These are phyloP conservation scores for Nettapus auritus DNA, from an alignment of 2,113 vertebrate genomes.

Conservation along the genomic window DNA sequence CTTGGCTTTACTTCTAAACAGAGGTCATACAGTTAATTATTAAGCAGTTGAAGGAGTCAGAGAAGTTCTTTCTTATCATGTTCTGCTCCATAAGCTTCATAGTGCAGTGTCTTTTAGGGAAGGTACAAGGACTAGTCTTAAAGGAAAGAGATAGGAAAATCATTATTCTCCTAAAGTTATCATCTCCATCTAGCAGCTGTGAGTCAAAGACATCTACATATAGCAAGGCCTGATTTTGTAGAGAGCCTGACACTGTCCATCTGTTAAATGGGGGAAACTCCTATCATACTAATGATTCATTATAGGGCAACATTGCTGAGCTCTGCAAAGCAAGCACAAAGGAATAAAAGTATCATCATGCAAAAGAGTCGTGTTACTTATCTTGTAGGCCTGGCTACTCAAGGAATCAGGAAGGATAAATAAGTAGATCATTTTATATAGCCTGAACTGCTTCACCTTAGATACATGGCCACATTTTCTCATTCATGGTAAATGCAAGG, in stretches of 20 bases:
- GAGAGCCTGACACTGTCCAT: not conserved
- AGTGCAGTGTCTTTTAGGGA: not conserved
- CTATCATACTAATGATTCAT: not conserved
- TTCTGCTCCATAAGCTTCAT: slow-evolving; percentile 46
- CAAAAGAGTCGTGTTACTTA: not conserved
- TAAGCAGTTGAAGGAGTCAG: slow-evolving; percentile 53
- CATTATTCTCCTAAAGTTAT: not conserved
- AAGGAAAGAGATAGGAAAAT: not conserved
- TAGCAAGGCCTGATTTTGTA: not conserved
- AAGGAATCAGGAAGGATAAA: not conserved
- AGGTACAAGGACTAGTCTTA: not conserved
- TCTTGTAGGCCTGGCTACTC: not conserved
- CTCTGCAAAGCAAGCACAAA: not conserved
- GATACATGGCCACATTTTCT: not conserved
- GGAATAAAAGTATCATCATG: not conserved
- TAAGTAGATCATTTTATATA: not conserved
- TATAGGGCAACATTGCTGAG: not conserved
- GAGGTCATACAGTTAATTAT: slow-evolving; percentile 38
- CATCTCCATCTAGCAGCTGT: not conserved
- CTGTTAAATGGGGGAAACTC: not conserved
- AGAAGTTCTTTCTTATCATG: not conserved
- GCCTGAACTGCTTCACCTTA: not conserved
- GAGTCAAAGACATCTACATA: not conserved
- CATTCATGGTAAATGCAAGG: not conserved
- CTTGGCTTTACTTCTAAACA: slow-evolving; percentile 28